Base-by-base conservation (phyloP, 2,113 vertebrate genomes). In the Sinosuthora webbiana region DNA sequence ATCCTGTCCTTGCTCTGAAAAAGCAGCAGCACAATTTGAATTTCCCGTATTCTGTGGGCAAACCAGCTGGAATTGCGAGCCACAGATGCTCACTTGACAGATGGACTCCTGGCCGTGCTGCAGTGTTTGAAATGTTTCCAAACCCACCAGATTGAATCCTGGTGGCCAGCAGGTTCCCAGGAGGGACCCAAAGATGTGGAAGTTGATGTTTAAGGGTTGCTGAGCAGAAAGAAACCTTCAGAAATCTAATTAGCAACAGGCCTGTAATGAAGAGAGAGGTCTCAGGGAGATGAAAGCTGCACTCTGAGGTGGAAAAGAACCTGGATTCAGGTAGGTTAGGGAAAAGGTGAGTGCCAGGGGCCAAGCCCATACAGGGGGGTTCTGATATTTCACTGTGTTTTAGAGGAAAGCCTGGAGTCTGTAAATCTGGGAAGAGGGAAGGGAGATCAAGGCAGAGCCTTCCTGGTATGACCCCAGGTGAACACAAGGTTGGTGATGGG, bases 51-150 rank as follows among this genome's bases (percentile, higher is more conserved):
- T 83, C 35, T n/a, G 27, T n/a, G 79, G 63, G 59, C 78, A 83
- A 87, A 63, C n/a, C 80, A 81, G 50, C 78, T 86, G 35, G 90
- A 93, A n/a, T 52, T 31, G 60, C 20, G 59, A 90, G 79, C 83
- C 68, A 45, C 28, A 74, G 93, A 64, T 81, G 92, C 68, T 96
- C 90, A 45, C 20, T 91, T 96, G 93, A 77, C 95, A 97, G 92
- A 93, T 70, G 91, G 87, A 42, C 83, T 90, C 52, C 85, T 83
- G 94, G 95, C 78, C 74, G 0, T 22, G 28, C 20, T 86, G 92
- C 90, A 41, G 79, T 6, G 8, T 70, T 90, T 92, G 95, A 92
- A 90, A 81, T 4, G 20, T 2, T 4, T 75, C 87, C 92, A 92
- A 20, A 56, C 39, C 30, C 71, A 80, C 71, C 93, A 96, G 93